These are phyloP conservation scores for Albula glossodonta DNA, from an alignment of 2,113 vertebrate genomes.

Conservation along the genomic window DNA sequence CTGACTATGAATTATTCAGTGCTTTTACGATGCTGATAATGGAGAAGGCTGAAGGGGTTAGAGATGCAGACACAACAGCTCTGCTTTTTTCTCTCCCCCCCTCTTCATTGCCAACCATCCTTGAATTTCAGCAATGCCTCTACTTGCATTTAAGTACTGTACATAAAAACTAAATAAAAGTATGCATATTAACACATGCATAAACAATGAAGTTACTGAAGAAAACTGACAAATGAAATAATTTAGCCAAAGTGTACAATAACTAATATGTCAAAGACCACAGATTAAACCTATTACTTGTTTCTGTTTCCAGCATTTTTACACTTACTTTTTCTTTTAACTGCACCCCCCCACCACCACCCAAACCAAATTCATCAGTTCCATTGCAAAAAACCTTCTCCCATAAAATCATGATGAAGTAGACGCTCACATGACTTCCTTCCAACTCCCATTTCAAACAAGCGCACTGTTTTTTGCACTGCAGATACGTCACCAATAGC, in stretches of 20 bases:
- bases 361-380: no score
- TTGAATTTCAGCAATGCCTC: not conserved
- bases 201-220: not conserved
- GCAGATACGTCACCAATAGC: no score
- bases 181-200: not conserved
- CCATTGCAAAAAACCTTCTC: no score
- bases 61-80: not conserved
- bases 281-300: no score
- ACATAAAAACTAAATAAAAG: not conserved
- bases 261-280: not conserved
- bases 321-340: no score
- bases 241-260: not conserved
- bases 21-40: not conserved
- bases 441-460: no score
- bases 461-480: no score
- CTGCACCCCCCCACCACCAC: no score
- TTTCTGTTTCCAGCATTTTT: no score
- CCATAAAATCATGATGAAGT: no score
- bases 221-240: not conserved
- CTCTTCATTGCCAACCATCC: not conserved
- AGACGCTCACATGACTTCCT: no score
- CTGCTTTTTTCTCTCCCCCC: not conserved
- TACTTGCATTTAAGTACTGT: not conserved
- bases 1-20: conserved; percentile 11
- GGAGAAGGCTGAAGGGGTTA: conserved; percentile 7